phyloP scores from a whole-genome alignment of 2,113 vertebrate genomes.

The Chlamydotis undulata region DNA sequence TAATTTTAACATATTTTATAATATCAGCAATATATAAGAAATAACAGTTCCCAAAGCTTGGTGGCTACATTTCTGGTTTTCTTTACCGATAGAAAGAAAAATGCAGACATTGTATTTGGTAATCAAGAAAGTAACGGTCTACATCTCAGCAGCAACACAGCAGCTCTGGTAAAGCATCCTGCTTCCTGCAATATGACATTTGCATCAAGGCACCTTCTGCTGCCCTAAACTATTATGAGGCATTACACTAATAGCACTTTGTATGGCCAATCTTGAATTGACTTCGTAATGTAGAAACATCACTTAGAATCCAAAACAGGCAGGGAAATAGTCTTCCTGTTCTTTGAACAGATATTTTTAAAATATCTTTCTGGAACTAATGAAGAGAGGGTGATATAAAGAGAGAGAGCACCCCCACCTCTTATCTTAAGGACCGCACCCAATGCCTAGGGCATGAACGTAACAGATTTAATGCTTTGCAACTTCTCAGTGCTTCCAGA shows the following conservation, averaged over 20 bases:
- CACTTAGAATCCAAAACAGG: not conserved
- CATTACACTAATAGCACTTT: slow-evolving; percentile 27
- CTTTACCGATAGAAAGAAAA: not conserved
- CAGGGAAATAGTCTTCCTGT: not conserved
- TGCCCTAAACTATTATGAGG: slow-evolving; percentile 15
- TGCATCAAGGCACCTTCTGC: not conserved
- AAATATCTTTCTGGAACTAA: not conserved
- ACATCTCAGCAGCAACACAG: not conserved
- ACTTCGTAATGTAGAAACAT: slow-evolving; percentile 28
- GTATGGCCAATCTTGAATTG: not conserved
- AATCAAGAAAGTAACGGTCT: not conserved
- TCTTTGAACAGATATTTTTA: not conserved
- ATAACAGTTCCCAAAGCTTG: not conserved
- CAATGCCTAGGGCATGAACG: accelerated
- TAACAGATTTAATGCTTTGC: not conserved
- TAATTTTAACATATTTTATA: not conserved
- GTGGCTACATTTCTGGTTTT: not conserved
- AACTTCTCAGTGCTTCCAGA: not conserved
- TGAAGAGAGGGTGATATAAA: not conserved
- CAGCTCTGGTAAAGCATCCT: not conserved
- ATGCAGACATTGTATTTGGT: not conserved
- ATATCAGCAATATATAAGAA: not conserved
- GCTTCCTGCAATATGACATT: slow-evolving; percentile 48
- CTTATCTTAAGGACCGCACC: not conserved
- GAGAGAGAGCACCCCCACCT: not conserved